Percentiles rank a stretch among this genome's conserved stretches.
Evolutionary conservation across 2,888 invertebrate genomes (phyloP).

Genomic region (Tetragnatha montana): DNA sequence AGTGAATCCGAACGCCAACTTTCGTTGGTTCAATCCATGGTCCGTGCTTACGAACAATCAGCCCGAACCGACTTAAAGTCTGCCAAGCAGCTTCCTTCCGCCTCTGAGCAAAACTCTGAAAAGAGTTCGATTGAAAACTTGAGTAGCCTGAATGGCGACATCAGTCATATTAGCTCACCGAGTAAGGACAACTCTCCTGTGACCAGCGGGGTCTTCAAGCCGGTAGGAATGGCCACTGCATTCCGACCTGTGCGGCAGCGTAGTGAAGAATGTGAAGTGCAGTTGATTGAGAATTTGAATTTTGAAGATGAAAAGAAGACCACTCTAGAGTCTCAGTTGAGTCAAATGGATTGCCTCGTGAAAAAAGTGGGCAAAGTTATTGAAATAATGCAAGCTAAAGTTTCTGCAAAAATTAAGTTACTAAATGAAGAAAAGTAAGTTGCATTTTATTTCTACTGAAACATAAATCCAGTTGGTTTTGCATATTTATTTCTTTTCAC

Average conservation of each 20-base stretch:
- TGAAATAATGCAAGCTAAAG: slow-evolving; percentile 56
- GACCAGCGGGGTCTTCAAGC: slow-evolving; percentile 61
- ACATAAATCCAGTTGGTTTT: not conserved
- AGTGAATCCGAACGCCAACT: slow-evolving; percentile 58
- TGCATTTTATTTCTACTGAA: not conserved
- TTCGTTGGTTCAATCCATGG: slow-evolving; percentile 65
- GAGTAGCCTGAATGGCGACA: slow-evolving; percentile 59
- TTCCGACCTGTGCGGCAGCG: slow-evolving; percentile 62
- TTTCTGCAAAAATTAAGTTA: slow-evolving; percentile 46
- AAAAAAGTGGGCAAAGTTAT: slow-evolving; percentile 65
- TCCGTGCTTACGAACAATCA: slow-evolving; percentile 62
- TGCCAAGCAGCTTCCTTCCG: slow-evolving; percentile 4
- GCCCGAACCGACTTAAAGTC: slow-evolving; percentile 44
- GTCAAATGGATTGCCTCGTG: slow-evolving; percentile 49
- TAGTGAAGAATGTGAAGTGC: slow-evolving; percentile 50
- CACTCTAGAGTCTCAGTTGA: slow-evolving; percentile 47
- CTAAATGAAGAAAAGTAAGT: slow-evolving; percentile 68
- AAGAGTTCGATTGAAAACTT: slow-evolving; percentile 63
- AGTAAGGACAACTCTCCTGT: slow-evolving; percentile 54
- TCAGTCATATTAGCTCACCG: slow-evolving; percentile 59
- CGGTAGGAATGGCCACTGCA: slow-evolving; percentile 67
- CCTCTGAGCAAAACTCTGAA: slow-evolving; percentile 53
- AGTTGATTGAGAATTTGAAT: slow-evolving; percentile 23
- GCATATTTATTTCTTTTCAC: not conserved
- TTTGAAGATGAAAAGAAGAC: slow-evolving; percentile 57